phyloP scores from a whole-genome alignment of 2,113 vertebrate species.

The Mormyrus iriodes region DNA sequence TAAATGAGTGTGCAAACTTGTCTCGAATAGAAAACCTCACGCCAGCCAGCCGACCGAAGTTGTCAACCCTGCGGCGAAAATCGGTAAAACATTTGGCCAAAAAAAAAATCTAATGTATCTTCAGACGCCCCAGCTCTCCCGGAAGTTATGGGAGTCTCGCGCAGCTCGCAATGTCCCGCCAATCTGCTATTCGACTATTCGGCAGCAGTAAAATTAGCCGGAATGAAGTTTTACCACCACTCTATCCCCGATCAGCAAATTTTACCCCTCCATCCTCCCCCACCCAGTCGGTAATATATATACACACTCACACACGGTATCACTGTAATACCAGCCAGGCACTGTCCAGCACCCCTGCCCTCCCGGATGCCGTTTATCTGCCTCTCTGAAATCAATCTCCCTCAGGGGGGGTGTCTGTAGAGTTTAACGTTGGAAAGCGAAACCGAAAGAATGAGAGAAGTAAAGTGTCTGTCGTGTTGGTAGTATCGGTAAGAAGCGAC shows the following conservation, averaged over 20 bases:
- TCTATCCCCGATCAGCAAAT: not conserved
- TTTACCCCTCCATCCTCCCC: not conserved
- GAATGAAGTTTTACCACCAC: not conserved
- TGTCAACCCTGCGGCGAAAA: too few species aligned
- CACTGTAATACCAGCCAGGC: not conserved
- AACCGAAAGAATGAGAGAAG: not conserved
- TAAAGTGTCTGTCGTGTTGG: not conserved
- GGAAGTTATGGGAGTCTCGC: too few species aligned
- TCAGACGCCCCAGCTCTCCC: too few species aligned
- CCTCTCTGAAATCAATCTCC: too few species aligned
- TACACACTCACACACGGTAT: too few species aligned
- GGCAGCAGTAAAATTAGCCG: not conserved
- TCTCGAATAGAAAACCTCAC: too few species aligned
- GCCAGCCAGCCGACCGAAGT: too few species aligned
- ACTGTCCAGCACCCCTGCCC: too few species aligned
- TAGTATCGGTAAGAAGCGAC: not conserved
- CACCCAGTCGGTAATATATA: not conserved
- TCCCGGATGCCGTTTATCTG: not conserved
- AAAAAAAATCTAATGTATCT: not conserved
- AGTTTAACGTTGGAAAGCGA: not conserved
- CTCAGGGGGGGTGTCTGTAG: not conserved
- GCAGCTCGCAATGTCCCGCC: not conserved
- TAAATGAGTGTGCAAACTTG: too few species aligned
- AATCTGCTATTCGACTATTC: not conserved
- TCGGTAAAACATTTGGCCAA: too few species aligned